Base-by-base conservation (phyloP, 2,888 invertebrate species). In the Melitaea athalia region DNA sequence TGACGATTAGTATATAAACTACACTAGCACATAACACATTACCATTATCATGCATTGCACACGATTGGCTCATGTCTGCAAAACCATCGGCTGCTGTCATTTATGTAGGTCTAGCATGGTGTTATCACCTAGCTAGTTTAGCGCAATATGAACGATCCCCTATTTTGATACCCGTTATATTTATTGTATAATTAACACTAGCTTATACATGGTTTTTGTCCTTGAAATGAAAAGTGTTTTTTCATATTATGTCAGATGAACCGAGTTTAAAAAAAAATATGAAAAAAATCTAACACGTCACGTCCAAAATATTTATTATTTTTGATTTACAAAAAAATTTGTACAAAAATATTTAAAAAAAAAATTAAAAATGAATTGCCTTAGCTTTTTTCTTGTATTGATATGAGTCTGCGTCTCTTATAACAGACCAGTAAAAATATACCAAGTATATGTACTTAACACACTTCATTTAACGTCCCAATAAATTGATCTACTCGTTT, bases 41-140 rank as follows among this genome's bases (percentile, higher is more conserved):
- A 88, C 86, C 85, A 86, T 87, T 80, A 81, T 86, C 87, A 88
- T 88, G 87, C 91, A 91, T 89, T 86, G 91, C 92, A 92, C 92
- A 88, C 85, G 85, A 85, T 85, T 88, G 89, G 88, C 88, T 86
- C 86, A 86, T 84, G 72, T 77, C 81, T 83, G 86, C 86, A 85
- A 87, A 70, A 81, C 83, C 87, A 88, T 86, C 78, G 85, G 86
- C 83, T 84, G 86, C 85, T 78, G 85, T 86, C 90, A 91, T 88
- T 76, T 86, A 87, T 24, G 24, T 24, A 24, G 86, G 87, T 85
- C 88, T 88, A 87, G 89, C 89, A 91, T 87, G 90, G 89, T 91
- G 90, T 82, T 83, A 82, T 85, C 86, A 90, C 90, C 90, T 89
- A 88, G 89, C 89, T 88, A 88, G 83, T 78, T 87, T 90, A 91